Evolutionary conservation across 2,888 invertebrate species (phyloP).

Genomic region (Calameuta pallipes): DNA sequence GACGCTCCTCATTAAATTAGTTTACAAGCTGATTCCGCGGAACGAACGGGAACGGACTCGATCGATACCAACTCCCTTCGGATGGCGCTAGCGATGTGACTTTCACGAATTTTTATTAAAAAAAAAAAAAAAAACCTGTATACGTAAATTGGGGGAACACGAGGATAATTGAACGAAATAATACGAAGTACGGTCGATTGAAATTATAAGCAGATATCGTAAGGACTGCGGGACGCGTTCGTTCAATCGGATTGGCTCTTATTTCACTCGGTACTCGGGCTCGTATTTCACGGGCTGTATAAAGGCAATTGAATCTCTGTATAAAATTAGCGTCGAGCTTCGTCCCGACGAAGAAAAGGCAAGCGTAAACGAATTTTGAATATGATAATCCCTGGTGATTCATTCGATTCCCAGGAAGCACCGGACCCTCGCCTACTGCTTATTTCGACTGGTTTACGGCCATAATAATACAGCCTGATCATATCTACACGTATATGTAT

Average conservation of each 20-base stretch:
- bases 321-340: slow-evolving; percentile 54
- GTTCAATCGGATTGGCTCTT: slow-evolving; percentile 59
- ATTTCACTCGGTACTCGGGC: slow-evolving; percentile 54
- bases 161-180: neutral
- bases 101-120: neutral
- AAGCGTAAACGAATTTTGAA: slow-evolving; percentile 52
- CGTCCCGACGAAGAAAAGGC: slow-evolving; percentile 4
- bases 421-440: slow-evolving; percentile 4
- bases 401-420: slow-evolving; percentile 32
- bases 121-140: neutral
- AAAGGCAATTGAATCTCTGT: slow-evolving; percentile 60
- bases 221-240: slow-evolving; percentile 48
- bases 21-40: too few species aligned
- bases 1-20: too few species aligned
- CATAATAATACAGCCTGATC: too few species aligned
- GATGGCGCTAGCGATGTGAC: too few species aligned
- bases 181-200: neutral
- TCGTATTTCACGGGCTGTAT: slow-evolving; percentile 58
- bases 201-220: slow-evolving; percentile 51
- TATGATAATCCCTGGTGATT: slow-evolving; percentile 52
- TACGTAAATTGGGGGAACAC: neutral
- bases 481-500: too few species aligned
- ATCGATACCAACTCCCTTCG: too few species aligned
- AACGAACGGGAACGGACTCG: too few species aligned
- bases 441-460: too few species aligned